These are phyloP conservation scores for Emberiza fucata DNA, from an alignment of 2,113 vertebrate species.

Conservation along the genomic window DNA sequence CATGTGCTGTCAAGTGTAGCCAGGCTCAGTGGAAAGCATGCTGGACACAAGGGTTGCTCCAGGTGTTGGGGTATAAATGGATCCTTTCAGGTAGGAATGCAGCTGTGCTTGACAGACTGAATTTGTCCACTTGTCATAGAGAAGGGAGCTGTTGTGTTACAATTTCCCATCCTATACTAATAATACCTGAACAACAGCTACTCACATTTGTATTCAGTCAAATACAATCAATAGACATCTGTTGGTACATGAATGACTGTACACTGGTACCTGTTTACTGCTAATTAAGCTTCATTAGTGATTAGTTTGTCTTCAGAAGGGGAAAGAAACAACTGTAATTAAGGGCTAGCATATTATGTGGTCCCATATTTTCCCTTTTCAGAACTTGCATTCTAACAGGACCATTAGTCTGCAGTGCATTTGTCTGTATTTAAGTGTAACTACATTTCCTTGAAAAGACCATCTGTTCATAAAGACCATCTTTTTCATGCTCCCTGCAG, in stretches of 20 bases:
- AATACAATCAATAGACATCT: slow-evolving; percentile 81
- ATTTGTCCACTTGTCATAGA: slow-evolving; percentile 79
- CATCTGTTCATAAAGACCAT: slow-evolving; percentile 75
- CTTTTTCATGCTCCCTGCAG: slow-evolving; percentile 58
- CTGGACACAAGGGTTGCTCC: slow-evolving; percentile 36
- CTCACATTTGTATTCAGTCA: slow-evolving; percentile 72
- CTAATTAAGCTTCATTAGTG: slow-evolving; percentile 72
- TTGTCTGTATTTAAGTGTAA: slow-evolving; percentile 75
- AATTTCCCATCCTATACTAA: slow-evolving; percentile 58
- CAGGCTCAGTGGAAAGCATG: slow-evolving; percentile 42
- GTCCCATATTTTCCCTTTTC: slow-evolving; percentile 56
- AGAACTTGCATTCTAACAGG: slow-evolving; percentile 64
- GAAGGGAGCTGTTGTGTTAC: neutral
- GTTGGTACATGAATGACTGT: slow-evolving; percentile 63
- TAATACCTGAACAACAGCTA: slow-evolving; percentile 57
- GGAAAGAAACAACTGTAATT: slow-evolving; percentile 55
- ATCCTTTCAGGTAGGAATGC: slow-evolving; percentile 67
- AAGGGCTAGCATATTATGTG: slow-evolving; percentile 57
- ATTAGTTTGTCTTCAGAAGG: slow-evolving; percentile 68
- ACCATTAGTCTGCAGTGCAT: slow-evolving; percentile 71
- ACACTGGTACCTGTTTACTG: slow-evolving; percentile 65
- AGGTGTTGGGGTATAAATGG: slow-evolving; percentile 51
- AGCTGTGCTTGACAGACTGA: slow-evolving; percentile 76
- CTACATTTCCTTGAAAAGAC: slow-evolving; percentile 73
- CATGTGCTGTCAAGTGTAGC: slow-evolving; percentile 36